Conservation (phyloP, 2,113 vertebrate genomes). For the Gallinago media region DNA sequence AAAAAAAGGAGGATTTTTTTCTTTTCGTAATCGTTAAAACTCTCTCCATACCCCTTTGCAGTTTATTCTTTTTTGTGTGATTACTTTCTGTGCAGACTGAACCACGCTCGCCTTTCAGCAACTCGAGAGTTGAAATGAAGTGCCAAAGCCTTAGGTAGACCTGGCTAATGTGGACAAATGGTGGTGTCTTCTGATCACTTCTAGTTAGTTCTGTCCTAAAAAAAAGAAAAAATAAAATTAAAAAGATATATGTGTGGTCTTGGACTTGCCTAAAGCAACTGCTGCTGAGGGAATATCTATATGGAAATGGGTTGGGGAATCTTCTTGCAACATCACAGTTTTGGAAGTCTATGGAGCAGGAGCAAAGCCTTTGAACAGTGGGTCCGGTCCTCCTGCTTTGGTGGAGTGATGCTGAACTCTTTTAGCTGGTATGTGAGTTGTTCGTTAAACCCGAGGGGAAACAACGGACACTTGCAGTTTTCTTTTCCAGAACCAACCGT, state of each 20-base stretch:
- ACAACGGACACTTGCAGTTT: not conserved
- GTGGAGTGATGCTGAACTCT: not conserved
- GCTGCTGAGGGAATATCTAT: not conserved
- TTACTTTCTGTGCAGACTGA: not conserved
- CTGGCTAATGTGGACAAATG: not conserved
- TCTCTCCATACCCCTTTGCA: not conserved
- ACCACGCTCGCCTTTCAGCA: not conserved
- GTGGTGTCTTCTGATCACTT: not conserved
- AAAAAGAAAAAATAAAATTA: not conserved
- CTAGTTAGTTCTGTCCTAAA: not conserved
- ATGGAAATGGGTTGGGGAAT: not conserved
- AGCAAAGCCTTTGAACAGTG: not conserved
- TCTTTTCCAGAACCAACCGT: not conserved
- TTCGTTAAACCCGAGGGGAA: not conserved
- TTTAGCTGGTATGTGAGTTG: not conserved
- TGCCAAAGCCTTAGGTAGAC: not conserved
- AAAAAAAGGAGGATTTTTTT: not conserved
- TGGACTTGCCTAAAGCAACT: not conserved
- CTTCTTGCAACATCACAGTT: not conserved
- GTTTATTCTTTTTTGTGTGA: not conserved
- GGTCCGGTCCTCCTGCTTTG: not conserved
- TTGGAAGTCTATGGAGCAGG: not conserved
- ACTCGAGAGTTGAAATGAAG: not conserved
- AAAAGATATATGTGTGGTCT: not conserved
- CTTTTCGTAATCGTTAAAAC: not conserved